Base-by-base conservation (phyloP, 2,888 invertebrate species). In the Dicranocentrus wangi region DNA sequence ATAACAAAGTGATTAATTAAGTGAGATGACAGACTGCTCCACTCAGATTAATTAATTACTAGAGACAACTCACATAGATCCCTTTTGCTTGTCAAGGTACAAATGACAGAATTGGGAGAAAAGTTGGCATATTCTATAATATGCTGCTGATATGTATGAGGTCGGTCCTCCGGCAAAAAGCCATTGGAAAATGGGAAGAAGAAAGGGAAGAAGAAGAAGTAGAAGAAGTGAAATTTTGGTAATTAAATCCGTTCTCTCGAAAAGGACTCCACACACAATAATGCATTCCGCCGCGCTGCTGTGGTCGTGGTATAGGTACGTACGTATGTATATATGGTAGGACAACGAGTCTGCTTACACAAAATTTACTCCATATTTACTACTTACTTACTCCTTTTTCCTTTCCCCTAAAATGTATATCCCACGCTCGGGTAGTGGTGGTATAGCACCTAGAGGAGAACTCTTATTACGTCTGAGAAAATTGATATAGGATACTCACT, bases 1-100 rank as follows among this genome's bases (percentile, higher is more conserved):
- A 63, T 65, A 73, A 65, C 65, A 73, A 73, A 73, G 73, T 65
- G 73, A 73, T 73, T 73, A 73, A 73, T 73, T 73, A 73, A 73
- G 73, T 73, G 63, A 63, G 65, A 73, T 73, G 73, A 73, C 73
- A 73, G 73, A 73, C 53, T 73, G 63, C 73, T 73, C 53, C 39
- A 73, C 65, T 73, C 51, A 51, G 73, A 73, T 65, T 73, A 73
- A 73, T 73, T 73, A 61, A 61, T 61, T 61, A 61, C 61, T 7
- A 72, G 65, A 65, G 65, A 73, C 73, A 65, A 73, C 61, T 65
- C n/a, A n/a, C n/a, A n/a, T 51, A 19, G 43, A 61, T 58, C 58
- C 28, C 55, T 63, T 72, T 72, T 23, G 1, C 72, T 63, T 73
- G 72, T 73, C 72, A 73, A 51, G 63, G 73, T 53, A 53, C 65